Evolutionary conservation across 2,888 invertebrate species (phyloP).

Genomic region (Salpingus planirostris): DNA sequence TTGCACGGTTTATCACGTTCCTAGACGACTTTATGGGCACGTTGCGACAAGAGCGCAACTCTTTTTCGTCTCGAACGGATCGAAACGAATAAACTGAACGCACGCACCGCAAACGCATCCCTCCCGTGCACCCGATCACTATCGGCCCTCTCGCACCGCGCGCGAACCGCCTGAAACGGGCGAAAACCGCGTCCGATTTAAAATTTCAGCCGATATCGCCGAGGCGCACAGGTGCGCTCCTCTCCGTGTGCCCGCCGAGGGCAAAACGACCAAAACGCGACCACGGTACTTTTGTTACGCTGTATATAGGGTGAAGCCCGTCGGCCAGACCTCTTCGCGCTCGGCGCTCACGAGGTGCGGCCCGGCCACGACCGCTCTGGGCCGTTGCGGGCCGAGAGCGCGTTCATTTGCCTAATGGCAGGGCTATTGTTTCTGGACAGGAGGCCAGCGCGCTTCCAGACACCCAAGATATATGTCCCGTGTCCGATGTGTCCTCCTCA

Average conservation of each 20-base stretch:
- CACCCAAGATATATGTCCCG: slow-evolving; percentile 37
- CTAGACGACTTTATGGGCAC: too few species aligned
- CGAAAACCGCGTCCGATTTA: slow-evolving; percentile 31
- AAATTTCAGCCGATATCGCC: slow-evolving; percentile 26
- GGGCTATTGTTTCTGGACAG: slow-evolving; percentile 41
- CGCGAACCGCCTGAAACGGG: slow-evolving; percentile 23
- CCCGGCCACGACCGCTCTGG: slow-evolving; percentile 10
- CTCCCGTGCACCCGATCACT: slow-evolving; percentile 26
- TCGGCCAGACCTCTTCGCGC: slow-evolving; percentile 13
- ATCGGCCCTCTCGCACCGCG: slow-evolving; percentile 22
- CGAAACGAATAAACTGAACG: slow-evolving; percentile 24
- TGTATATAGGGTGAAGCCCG: slow-evolving; percentile 30
- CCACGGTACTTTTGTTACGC: slow-evolving; percentile 26
- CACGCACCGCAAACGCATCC: slow-evolving; percentile 22
- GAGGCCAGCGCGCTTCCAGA: slow-evolving; percentile 33
- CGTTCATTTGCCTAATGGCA: slow-evolving; percentile 43
- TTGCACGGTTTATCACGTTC: too few species aligned
- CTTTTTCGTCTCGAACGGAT: too few species aligned
- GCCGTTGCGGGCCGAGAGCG: slow-evolving; percentile 22
- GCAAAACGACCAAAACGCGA: slow-evolving; percentile 13
- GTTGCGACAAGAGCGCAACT: too few species aligned
- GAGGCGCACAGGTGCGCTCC: slow-evolving; percentile 24
- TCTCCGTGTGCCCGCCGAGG: too few species aligned
- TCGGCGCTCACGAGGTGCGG: slow-evolving; percentile 5
- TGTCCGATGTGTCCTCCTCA: slow-evolving; percentile 24